phyloP scores from a whole-genome alignment of 2,113 vertebrate species.

The Tursiops truncatus region DNA sequence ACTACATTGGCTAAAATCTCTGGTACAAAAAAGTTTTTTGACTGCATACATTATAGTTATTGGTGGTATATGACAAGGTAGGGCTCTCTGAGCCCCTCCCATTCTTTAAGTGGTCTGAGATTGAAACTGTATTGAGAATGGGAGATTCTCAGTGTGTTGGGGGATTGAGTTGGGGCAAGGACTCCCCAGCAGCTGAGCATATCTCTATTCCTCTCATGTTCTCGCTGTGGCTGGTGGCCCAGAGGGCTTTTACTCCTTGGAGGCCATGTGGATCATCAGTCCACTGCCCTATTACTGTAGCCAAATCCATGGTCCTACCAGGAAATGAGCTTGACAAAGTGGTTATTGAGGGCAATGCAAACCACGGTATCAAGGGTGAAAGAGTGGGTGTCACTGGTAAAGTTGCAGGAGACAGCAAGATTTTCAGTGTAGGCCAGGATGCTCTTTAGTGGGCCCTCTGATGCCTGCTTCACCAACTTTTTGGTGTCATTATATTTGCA shows the following conservation, averaged over 20 bases:
- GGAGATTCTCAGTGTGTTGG: neutral
- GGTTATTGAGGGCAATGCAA: neutral
- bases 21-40: neutral
- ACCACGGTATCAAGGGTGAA: too few species aligned
- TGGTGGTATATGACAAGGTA: neutral
- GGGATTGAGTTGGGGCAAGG: neutral
- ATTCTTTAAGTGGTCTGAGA: neutral
- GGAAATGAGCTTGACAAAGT: neutral
- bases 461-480: neutral
- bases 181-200: neutral
- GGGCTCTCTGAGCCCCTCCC: neutral
- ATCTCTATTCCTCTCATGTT: neutral
- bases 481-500: neutral
- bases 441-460: neutral
- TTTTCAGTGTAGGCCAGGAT: neutral
- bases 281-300: neutral
- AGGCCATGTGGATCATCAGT: neutral
- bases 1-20: neutral
- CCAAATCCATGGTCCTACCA: neutral
- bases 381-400: neutral
- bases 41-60: neutral
- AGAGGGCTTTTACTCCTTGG: neutral
- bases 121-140: neutral
- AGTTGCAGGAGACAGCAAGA: neutral
- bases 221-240: neutral